Evolutionary conservation across 2,797 vertebrate genomes (phyloP).

Genomic region (Platalea minor): DNA sequence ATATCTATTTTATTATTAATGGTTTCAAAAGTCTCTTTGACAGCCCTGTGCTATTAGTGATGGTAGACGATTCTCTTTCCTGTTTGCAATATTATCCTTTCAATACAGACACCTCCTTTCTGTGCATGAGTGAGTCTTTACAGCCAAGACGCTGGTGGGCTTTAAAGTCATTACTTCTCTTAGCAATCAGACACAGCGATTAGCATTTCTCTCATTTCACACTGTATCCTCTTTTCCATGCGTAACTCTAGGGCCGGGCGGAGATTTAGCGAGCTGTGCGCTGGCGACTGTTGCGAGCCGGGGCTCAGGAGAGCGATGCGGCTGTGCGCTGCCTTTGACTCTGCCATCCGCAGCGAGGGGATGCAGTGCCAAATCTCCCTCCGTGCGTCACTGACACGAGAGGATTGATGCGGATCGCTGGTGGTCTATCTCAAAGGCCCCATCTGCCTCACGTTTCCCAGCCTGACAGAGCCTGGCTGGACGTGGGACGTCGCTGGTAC

Average conservation of each 20-base stretch:
- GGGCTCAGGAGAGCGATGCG: not conserved
- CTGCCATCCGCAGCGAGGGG: not conserved
- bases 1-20: not conserved
- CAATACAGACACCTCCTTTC: not conserved
- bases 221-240: not conserved
- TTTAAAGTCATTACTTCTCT: not conserved
- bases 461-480: not conserved
- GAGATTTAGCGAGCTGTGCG: not conserved
- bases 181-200: not conserved
- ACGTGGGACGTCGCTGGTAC: rapidly evolving
- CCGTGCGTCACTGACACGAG: not conserved
- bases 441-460: not conserved
- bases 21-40: not conserved
- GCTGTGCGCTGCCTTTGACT: not conserved
- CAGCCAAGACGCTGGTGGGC: not conserved
- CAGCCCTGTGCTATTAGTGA: not conserved
- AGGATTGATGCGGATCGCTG: not conserved
- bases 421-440: not conserved
- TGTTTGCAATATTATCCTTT: not conserved
- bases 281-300: not conserved
- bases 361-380: not conserved
- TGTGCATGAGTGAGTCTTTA: not conserved
- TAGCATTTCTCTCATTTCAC: not conserved
- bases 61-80: not conserved
- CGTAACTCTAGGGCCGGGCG: rapidly evolving